Base-by-base conservation (phyloP, 2,113 vertebrate genomes). In the Dasyprocta punctata region DNA sequence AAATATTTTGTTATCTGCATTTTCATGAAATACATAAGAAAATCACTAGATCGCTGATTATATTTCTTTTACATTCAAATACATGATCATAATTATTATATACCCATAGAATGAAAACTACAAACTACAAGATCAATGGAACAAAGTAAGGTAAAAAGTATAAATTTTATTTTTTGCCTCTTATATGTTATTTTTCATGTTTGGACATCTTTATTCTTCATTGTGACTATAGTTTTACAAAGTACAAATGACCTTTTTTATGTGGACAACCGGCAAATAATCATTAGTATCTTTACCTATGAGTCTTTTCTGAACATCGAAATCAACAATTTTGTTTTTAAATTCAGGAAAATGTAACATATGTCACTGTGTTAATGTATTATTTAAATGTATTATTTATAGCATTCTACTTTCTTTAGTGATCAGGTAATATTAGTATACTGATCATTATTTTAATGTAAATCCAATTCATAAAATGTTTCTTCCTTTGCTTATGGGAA, bases 341-440 rank as follows among this genome's bases (percentile, higher is more conserved):
- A 92, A 87, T 47, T 54, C 47, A 84, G 12, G 3, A 71, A 73
- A 6, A 1, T 41, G 54, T 86, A 58, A 38, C 2, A 63, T 63
- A 44, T 30, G 3, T 49, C 6, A 71, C 87, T 24, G 11, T 33
- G 9, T 67, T 47, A 61, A 88, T 61, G n/a, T n/a, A 63, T 86
- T 52, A 56, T 26, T 90, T 78, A 83, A 56, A 16, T 81, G 60
- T 85, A 91, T 96, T n/a, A 81, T 71, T 38, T 94, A 33, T 80
- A 82, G 47, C 54, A 82, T 24, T 7, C 7, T 41, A 61, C 1
- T 9, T 22, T 73, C 3, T 71, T 28, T 92, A 38, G 11, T n/a
- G 78, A 92, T 84, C 33, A 83, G 86, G 17, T 75, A 84, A 22
- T 36, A 84, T 89, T 81, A 73, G 1, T 36, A 24, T 49, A 12